Evolutionary conservation across 2,888 invertebrate genomes (phyloP).

Genomic region (Iselma pallidipennis): DNA sequence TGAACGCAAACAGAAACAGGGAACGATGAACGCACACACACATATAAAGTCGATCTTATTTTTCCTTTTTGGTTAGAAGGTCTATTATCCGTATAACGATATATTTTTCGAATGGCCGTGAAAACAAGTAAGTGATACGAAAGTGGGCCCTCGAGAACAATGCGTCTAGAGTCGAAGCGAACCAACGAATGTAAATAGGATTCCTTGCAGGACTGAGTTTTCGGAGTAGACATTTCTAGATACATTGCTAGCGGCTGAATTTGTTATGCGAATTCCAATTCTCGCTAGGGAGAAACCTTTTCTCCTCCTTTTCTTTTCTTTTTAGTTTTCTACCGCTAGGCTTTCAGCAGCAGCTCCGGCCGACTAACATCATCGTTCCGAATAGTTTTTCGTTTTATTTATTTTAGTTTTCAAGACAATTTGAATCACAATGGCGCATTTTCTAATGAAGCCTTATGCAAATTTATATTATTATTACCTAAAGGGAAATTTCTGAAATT

Average conservation of each 20-base stretch:
- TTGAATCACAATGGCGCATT: not conserved
- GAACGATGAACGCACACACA: slow-evolving; percentile 4
- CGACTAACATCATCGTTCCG: not conserved
- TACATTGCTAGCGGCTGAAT: slow-evolving; percentile 35
- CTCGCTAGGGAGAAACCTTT: slow-evolving; percentile 21
- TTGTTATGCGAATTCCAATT: slow-evolving; percentile 32
- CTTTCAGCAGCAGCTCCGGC: not conserved
- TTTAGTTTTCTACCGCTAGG: not conserved
- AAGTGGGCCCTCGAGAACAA: slow-evolving; percentile 46
- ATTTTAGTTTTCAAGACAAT: not conserved
- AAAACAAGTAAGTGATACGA: slow-evolving; percentile 48
- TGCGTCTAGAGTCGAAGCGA: slow-evolving; percentile 39
- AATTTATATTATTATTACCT: too few relatives aligned
- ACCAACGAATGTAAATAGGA: slow-evolving; percentile 46
- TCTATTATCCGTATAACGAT: slow-evolving; percentile 42
- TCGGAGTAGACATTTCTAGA: slow-evolving; percentile 31
- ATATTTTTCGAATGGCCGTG: slow-evolving; percentile 43
- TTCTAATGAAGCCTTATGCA: not conserved
- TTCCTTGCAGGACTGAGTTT: slow-evolving; percentile 29
- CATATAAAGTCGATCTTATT: slow-evolving; percentile 30
- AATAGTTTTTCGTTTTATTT: not conserved
- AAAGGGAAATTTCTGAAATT: too few relatives aligned
- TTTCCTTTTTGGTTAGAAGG: slow-evolving; percentile 34
- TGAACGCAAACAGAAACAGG: not conserved
- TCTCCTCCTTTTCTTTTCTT: not conserved